Base-by-base conservation (phyloP, 2,113 vertebrate genomes). In the Limnothrissa miodon region DNA sequence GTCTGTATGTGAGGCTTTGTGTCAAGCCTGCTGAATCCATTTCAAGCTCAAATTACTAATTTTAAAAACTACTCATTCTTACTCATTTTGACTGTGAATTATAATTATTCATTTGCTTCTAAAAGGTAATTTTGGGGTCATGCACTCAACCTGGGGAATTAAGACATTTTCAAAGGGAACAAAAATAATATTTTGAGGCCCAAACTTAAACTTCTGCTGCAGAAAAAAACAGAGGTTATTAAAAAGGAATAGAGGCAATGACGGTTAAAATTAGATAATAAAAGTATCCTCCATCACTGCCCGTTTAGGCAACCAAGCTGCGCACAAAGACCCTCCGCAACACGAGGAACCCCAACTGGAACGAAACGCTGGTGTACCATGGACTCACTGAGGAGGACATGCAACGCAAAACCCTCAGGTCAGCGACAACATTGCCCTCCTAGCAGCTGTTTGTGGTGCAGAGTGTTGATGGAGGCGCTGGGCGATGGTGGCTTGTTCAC, bases 361-460 rank as follows among this genome's bases (percentile, higher is more conserved):
- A 96, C 0, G 98, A 99, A 92, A 97, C 95, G 0, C 94, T 99
- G 70, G 96, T 97, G 48, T 99, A 99, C 81, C 98, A 99, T 0
- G 98, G 98, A 83, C 95, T 99, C 90, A 98, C 97, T 0, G 97
- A 98, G 0, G 97, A 99, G 44, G 98, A 99, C 92, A 96, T 99
- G 97, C 97, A 98, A 87, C 95, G 97, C 78, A 99, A 98, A 91
- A 99, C 97, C 0, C 96, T 99, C 87, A 97, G 98, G 98, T 93
- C 80, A 78, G 78, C 15, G 45, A 21, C 59, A 33, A 15, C 66
- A 36, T 74, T 33, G 36, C 15, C 66, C 11, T 25, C n/a, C 59
- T 62, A 29, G 10, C 1, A 10, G 59, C 59, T 29, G n/a, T 62
- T 62, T 62, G 25, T 10, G 6, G 7, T 62, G 2, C 5, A 0